phyloP scores from a whole-genome alignment of 2,888 invertebrate species.

The Monochamus alternatus region DNA sequence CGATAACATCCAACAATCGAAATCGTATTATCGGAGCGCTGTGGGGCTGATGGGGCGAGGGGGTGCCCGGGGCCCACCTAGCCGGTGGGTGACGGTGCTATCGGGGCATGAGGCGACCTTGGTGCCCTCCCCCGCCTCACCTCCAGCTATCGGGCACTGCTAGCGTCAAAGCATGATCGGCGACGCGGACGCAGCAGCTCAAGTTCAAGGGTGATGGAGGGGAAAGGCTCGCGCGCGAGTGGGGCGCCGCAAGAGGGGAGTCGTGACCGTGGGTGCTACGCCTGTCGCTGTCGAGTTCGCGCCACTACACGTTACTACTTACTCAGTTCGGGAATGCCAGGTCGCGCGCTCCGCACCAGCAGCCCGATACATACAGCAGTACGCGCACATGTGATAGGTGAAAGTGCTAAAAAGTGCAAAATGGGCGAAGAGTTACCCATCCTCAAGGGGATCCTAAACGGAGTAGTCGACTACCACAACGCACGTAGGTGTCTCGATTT shows the following conservation, averaged over 20 bases:
- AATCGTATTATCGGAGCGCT: background rate
- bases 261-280: constrained; percentile 71
- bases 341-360: constrained; percentile 65
- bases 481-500: constrained; percentile 83
- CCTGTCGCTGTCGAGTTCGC: constrained; percentile 71
- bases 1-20: constrained; percentile 1
- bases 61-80: constrained; percentile 40
- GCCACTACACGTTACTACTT: constrained; percentile 58
- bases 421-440: constrained; percentile 94
- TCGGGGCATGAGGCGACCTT: constrained; percentile 55
- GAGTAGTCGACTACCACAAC: constrained; percentile 93
- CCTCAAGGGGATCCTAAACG: constrained; percentile 91
- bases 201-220: constrained; percentile 72
- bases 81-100: constrained; percentile 48
- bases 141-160: constrained; percentile 53
- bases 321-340: constrained; percentile 69
- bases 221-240: constrained; percentile 60
- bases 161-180: constrained; percentile 56
- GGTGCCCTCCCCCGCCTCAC: constrained; percentile 51
- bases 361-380: constrained; percentile 62
- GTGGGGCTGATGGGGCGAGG: background rate
- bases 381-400: constrained; percentile 66
- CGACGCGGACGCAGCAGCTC: constrained; percentile 61
- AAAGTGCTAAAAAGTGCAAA: constrained; percentile 69
- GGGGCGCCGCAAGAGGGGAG: constrained; percentile 57